Conservation (phyloP, 2,113 vertebrate genomes). For the Pithys albifrons region DNA sequence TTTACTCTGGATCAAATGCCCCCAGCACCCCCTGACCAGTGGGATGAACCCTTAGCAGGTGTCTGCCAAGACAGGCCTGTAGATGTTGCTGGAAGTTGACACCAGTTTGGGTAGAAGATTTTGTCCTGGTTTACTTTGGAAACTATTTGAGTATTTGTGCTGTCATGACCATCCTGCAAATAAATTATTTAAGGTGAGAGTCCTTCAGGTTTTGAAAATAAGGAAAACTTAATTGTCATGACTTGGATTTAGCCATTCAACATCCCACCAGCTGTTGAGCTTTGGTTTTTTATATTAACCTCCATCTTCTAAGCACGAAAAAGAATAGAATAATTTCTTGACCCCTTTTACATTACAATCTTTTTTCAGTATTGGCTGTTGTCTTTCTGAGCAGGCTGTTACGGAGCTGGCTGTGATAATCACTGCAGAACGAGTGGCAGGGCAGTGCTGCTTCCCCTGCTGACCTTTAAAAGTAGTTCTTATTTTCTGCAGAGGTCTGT, state of each 20-base stretch:
- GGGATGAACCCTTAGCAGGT: neutral
- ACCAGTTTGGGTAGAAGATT: neutral
- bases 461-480: conserved; percentile 43
- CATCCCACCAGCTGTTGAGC: neutral
- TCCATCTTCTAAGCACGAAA: neutral
- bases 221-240: neutral
- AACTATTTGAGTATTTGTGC: neutral
- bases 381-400: neutral
- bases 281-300: neutral
- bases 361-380: neutral
- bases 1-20: neutral
- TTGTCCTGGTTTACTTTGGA: neutral
- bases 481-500: neutral
- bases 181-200: neutral
- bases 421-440: neutral
- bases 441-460: neutral
- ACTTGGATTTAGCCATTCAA: neutral
- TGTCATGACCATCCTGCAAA: neutral
- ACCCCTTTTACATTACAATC: neutral
- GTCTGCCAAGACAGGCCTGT: neutral
- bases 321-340: neutral
- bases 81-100: neutral
- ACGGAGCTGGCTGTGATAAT: accelerated
- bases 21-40: neutral
- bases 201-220: neutral